Evolutionary conservation across 2,797 vertebrate species (phyloP).

Genomic region (Momotus momota): DNA sequence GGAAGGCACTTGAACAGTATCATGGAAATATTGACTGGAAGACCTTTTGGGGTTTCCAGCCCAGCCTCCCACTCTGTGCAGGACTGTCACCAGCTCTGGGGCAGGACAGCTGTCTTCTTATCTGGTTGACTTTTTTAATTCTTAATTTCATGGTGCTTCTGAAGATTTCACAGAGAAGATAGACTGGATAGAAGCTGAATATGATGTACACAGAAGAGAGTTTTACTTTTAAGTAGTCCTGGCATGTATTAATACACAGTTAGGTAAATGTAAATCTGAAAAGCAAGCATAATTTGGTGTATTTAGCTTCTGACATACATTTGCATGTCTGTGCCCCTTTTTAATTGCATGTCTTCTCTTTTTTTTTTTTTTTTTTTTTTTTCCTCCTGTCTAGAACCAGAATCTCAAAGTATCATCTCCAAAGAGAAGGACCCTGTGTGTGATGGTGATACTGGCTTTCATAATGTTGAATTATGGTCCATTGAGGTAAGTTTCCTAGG

Average conservation of each 20-base stretch:
- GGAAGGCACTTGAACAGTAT: background rate
- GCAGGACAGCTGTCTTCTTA: background rate
- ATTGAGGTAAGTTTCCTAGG: constrained; percentile 82
- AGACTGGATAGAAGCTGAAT: background rate
- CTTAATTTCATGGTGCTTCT: background rate
- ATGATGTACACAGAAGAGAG: background rate
- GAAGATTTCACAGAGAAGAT: background rate
- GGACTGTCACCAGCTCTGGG: background rate
- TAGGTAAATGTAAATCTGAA: background rate
- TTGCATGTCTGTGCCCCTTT: background rate
- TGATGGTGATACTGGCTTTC: constrained; percentile 91
- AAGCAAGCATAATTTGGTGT: background rate
- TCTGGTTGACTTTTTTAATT: background rate
- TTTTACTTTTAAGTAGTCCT: background rate
- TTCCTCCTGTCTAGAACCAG: constrained; percentile 83
- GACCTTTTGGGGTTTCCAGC: background rate
- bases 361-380: background rate
- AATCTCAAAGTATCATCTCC: constrained; percentile 86
- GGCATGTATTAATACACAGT: background rate
- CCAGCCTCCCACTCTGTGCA: background rate
- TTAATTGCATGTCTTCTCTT: background rate
- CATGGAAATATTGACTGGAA: background rate
- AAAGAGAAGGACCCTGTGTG: constrained; percentile 90
- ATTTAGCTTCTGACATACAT: background rate
- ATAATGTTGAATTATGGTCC: constrained; percentile 88